phyloP scores from a whole-genome alignment of 2,888 invertebrate genomes.

The Drosophila prolongata region DNA sequence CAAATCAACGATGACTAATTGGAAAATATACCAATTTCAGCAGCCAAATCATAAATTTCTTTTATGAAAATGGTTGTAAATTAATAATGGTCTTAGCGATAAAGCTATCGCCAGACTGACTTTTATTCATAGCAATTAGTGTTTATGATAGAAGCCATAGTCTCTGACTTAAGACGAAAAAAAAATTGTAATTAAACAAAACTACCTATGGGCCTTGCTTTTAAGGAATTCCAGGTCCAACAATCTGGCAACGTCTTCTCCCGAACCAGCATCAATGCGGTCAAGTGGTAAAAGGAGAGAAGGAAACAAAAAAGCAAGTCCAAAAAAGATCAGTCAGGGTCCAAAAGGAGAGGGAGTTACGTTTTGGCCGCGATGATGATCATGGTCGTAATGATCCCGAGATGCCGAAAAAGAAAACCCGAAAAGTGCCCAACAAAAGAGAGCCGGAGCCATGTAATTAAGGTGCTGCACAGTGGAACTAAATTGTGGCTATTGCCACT shows the following conservation, averaged over 20 bases:
- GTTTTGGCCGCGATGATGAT: conserved; percentile 33
- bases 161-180: background rate
- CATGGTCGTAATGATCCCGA: conserved; percentile 33
- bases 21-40: background rate
- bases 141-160: background rate
- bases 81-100: background rate
- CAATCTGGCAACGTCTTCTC: conserved; percentile 61
- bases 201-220: too few relatives aligned
- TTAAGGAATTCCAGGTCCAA: too few relatives aligned
- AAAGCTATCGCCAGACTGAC: conserved; percentile 12
- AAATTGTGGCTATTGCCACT: conserved; percentile 62
- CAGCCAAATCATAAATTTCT: background rate
- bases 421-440: conserved; percentile 43
- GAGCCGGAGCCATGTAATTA: conserved; percentile 61
- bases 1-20: background rate
- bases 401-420: conserved; percentile 55
- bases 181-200: background rate
- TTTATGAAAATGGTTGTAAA: conserved; percentile 2
- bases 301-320: conserved; percentile 20
- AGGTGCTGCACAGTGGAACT: conserved; percentile 76
- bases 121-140: conserved; percentile 7
- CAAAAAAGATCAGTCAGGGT: conserved; percentile 7
- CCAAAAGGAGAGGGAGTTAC: conserved; percentile 53
- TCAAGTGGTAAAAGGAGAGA: conserved; percentile 51
- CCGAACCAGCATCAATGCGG: conserved; percentile 52